Percentiles rank a stretch among this genome's conserved stretches.
Conservation (phyloP, 1,140 invertebrate genomes). For the Camponotus vicinus region DNA sequence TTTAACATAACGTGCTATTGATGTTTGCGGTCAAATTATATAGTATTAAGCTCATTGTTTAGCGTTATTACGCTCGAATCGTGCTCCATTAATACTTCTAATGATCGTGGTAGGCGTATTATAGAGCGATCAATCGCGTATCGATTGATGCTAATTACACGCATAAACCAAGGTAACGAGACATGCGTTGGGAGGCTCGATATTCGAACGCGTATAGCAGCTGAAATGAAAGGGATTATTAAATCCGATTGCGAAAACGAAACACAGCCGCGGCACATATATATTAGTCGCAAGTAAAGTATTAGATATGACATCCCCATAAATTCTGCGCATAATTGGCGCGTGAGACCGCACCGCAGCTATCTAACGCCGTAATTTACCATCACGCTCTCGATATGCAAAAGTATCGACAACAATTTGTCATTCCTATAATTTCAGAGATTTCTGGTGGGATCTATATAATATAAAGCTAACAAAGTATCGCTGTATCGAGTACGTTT, state of each 20-base stretch:
- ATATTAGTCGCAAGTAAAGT: slow-evolving; percentile 24
- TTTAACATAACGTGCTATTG: not conserved
- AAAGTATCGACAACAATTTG: slow-evolving; percentile 10
- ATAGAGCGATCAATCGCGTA: slow-evolving; percentile 5
- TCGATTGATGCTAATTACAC: slow-evolving; percentile 25
- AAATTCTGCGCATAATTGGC: slow-evolving; percentile 29
- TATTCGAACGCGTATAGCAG: not conserved
- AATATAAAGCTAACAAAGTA: not conserved
- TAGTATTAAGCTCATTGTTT: not conserved
- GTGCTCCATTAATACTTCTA: not conserved
- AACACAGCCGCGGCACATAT: not conserved
- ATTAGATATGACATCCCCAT: slow-evolving; percentile 8
- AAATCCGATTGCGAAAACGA: slow-evolving; percentile 13
- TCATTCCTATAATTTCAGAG: slow-evolving; percentile 22
- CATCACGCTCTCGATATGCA: not conserved
- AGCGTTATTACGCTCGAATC: not conserved
- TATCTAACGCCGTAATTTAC: slow-evolving; percentile 14
- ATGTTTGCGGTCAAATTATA: not conserved
- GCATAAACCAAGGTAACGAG: slow-evolving; percentile 24
- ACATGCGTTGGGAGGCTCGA: not conserved
- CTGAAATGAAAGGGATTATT: not conserved
- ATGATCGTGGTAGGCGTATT: slow-evolving; percentile 4
- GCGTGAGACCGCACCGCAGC: not conserved
- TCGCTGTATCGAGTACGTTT: not conserved
- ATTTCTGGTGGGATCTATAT: not conserved